A percentile compares a stretch with the other conserved stretches of the same genome.
phyloP scores from a whole-genome alignment of 1,140 invertebrate genomes.

The Matsumurasca onukii region DNA sequence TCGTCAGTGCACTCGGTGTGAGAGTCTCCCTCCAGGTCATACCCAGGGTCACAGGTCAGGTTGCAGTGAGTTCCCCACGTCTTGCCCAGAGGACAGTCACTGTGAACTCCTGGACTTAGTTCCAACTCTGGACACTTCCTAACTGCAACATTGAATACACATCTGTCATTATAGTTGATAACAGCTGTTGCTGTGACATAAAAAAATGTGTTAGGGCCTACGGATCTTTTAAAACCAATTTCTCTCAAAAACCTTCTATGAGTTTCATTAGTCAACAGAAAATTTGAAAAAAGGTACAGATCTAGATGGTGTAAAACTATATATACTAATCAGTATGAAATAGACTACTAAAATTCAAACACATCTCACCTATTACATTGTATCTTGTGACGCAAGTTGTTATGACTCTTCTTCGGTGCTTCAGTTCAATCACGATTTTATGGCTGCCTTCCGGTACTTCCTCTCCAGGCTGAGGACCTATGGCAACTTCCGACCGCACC shows the following conservation, averaged over 20 bases:
- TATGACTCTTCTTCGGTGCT: background rate
- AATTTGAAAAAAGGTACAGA: no score
- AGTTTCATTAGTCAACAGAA: no score
- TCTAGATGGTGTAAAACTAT: no score
- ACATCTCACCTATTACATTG: slow-evolving; percentile 28
- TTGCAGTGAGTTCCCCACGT: slow-evolving; percentile 25
- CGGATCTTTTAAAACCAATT: no score
- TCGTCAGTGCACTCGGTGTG: slow-evolving; percentile 24
- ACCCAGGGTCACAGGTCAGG: slow-evolving; percentile 22
- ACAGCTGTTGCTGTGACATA: no score
- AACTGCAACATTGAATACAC: slow-evolving; percentile 22
- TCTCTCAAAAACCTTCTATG: no score
- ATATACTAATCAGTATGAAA: no score
- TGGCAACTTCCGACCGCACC: slow-evolving; percentile 4
- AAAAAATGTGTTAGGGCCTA: no score
- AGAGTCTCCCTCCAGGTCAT: slow-evolving; percentile 20
- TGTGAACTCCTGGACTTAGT: background rate
- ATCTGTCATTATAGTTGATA: no score
- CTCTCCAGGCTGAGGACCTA: slow-evolving; percentile 22
- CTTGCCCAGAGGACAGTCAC: slow-evolving; percentile 11
- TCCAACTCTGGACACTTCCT: slow-evolving; percentile 26
- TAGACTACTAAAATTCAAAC: no score
- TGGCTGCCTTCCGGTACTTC: slow-evolving; percentile 24
- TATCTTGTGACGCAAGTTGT: slow-evolving; percentile 23
- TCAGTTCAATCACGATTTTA: background rate